phyloP scores from a whole-genome alignment of 2,113 vertebrate species.

The Laticauda colubrina region DNA sequence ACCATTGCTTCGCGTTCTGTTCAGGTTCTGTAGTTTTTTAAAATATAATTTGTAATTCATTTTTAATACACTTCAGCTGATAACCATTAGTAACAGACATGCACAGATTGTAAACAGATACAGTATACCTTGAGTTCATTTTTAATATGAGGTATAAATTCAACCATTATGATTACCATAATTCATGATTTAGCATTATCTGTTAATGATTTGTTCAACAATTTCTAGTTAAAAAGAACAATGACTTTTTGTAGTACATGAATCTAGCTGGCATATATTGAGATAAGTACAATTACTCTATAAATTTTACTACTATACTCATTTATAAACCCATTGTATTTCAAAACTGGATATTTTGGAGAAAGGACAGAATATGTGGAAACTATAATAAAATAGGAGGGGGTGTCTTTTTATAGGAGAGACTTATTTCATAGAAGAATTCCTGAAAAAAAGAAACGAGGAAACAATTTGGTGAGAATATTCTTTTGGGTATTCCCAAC shows the following conservation, averaged over 20 bases:
- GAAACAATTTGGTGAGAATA: neutral
- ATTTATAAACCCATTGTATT: neutral
- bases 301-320: neutral
- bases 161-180: neutral
- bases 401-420: neutral
- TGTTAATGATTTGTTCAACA: neutral
- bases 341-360: neutral
- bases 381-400: neutral
- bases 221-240: neutral
- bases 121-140: neutral
- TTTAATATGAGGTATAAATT: neutral
- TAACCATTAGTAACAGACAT: neutral
- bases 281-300: neutral
- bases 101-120: neutral
- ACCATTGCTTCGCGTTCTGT: neutral
- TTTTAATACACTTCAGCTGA: neutral
- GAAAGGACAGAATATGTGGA: neutral
- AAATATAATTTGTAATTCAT: neutral
- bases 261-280: neutral
- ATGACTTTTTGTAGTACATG: neutral
- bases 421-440: neutral
- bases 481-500: neutral
- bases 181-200: neutral
- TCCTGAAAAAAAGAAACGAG: neutral
- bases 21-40: neutral